Percentiles rank a stretch among this genome's conserved stretches.
phyloP scores from a whole-genome alignment of 2,888 invertebrate species.

The Isoperla grammatica region DNA sequence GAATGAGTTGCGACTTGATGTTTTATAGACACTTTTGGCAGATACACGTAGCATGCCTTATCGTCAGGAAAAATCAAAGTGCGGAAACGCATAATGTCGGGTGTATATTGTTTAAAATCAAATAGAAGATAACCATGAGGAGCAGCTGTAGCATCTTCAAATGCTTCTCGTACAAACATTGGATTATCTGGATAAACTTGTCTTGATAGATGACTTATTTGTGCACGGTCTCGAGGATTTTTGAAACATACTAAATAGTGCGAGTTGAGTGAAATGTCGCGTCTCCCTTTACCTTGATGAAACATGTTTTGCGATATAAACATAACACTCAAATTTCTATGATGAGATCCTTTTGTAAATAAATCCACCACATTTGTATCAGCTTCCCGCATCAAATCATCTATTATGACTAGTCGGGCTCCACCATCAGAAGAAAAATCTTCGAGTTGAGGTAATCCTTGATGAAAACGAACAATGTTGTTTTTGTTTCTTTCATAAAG shows the following conservation, averaged over 20 bases:
- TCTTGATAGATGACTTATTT: slow-evolving; percentile 29
- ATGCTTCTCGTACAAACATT: slow-evolving; percentile 30
- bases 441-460: background rate
- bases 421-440: background rate
- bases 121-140: slow-evolving; percentile 31
- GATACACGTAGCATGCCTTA: slow-evolving; percentile 18
- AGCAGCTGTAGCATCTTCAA: slow-evolving; percentile 28
- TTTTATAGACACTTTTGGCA: slow-evolving; percentile 25
- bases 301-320: slow-evolving; percentile 33
- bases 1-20: slow-evolving; percentile 17
- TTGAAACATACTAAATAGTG: slow-evolving; percentile 33
- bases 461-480: slow-evolving; percentile 1
- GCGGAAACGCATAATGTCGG: slow-evolving; percentile 4
- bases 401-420: slow-evolving; percentile 1
- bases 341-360: slow-evolving; percentile 14
- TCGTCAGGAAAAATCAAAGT: slow-evolving; percentile 15
- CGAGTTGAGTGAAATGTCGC: slow-evolving; percentile 32
- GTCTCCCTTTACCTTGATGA: slow-evolving; percentile 32
- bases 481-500: background rate
- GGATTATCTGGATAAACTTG: slow-evolving; percentile 30
- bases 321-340: slow-evolving; percentile 21
- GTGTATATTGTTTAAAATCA: slow-evolving; percentile 31
- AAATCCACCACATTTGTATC: slow-evolving; percentile 1
- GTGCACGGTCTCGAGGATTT: slow-evolving; percentile 31
- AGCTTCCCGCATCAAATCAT: slow-evolving; percentile 10